phyloP scores from a whole-genome alignment of 2,113 vertebrate species.

The Merops nubicus region DNA sequence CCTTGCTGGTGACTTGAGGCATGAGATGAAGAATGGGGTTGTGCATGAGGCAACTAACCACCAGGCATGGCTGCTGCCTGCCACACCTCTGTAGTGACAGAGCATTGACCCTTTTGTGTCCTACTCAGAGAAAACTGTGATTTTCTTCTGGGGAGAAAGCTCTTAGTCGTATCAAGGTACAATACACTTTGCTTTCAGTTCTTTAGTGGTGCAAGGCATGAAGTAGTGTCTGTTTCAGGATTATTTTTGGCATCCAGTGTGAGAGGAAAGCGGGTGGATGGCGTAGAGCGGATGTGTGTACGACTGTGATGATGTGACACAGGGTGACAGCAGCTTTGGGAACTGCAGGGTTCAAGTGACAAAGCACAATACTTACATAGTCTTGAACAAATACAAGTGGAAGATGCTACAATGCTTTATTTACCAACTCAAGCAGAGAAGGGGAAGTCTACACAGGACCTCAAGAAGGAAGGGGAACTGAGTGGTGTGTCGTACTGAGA shows the following conservation, averaged over 20 bases:
- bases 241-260: background rate
- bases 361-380: accelerated
- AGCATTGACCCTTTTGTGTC: background rate
- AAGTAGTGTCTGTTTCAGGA: background rate
- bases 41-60: background rate
- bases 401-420: background rate
- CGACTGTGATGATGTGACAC: background rate
- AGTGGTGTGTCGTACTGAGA: background rate
- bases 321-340: background rate
- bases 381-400: background rate
- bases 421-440: background rate
- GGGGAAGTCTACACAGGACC: background rate
- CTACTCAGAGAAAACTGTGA: background rate
- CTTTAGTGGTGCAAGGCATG: background rate
- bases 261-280: background rate
- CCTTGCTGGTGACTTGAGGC: background rate
- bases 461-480: background rate
- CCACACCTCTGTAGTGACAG: background rate
- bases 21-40: background rate
- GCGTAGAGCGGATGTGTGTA: accelerated
- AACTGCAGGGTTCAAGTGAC: background rate
- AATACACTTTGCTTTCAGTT: background rate
- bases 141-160: background rate
- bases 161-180: background rate
- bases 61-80: background rate